Conservation (phyloP, 2,888 invertebrate species). For the Cetonia aurata region DNA sequence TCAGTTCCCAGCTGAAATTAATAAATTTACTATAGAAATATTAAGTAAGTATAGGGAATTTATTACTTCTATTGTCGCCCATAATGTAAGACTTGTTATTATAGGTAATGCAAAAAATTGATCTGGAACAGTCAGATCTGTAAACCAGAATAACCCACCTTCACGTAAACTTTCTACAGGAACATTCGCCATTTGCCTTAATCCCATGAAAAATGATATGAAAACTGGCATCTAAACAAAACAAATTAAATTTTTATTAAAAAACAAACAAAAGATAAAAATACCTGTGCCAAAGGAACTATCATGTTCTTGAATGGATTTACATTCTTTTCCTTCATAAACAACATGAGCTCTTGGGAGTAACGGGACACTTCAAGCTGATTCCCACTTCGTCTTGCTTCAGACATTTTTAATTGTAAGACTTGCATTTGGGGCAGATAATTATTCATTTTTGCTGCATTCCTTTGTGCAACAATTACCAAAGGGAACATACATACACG, state of each 20-base stretch:
- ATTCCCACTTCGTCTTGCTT: slow-evolving; percentile 89
- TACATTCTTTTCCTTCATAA: slow-evolving; percentile 85
- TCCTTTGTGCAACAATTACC: slow-evolving; percentile 85
- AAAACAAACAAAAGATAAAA: slow-evolving; percentile 34
- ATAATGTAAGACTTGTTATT: slow-evolving; percentile 86
- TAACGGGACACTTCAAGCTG: slow-evolving; percentile 81
- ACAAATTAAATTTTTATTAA: slow-evolving; percentile 3
- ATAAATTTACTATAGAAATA: slow-evolving; percentile 13
- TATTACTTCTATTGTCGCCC: slow-evolving; percentile 79
- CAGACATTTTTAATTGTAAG: slow-evolving; percentile 86
- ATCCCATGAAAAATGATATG: slow-evolving; percentile 89
- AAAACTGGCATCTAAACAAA: slow-evolving; percentile 81
- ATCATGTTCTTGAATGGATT: slow-evolving; percentile 85
- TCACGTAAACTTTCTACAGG: slow-evolving; percentile 91
- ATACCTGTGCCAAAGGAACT: slow-evolving; percentile 82
- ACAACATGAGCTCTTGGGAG: slow-evolving; percentile 82
- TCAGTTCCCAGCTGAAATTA: slow-evolving; percentile 79
- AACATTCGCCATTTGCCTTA: slow-evolving; percentile 88
- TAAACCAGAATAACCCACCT: slow-evolving; percentile 94
- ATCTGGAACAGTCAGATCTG: slow-evolving; percentile 91
- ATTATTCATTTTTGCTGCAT: slow-evolving; percentile 85
- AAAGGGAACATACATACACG: slow-evolving; percentile 86
- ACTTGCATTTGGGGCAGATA: slow-evolving; percentile 87
- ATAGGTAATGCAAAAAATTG: slow-evolving; percentile 90
- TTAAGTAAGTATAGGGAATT: slow-evolving; percentile 53